Percentiles rank a stretch among this genome's conserved stretches.
These are phyloP conservation scores for Silurus lanzhouensis DNA, from an alignment of 2,797 vertebrate genomes.

Conservation along the genomic window DNA sequence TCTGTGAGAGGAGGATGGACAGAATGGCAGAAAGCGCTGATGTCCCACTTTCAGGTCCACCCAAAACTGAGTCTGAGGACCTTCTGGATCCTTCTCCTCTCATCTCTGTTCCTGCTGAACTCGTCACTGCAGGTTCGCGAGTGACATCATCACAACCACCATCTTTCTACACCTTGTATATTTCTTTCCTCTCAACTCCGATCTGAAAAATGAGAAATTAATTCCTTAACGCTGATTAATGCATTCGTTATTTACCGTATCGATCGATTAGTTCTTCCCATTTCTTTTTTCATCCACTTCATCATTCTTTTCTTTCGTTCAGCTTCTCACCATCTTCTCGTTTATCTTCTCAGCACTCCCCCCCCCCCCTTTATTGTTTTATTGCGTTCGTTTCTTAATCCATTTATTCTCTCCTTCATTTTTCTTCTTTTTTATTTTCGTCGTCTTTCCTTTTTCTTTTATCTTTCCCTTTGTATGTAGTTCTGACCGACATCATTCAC, in stretches of 20 bases:
- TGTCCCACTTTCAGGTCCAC: constrained; percentile 51
- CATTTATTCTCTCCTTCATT: neutral
- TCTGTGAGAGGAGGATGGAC: constrained; percentile 53
- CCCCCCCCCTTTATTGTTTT: neutral
- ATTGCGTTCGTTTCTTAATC: neutral
- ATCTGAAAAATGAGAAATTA: neutral
- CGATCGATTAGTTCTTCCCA: too few species aligned
- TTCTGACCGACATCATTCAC: too few species aligned
- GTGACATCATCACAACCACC: neutral
- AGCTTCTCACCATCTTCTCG: neutral
- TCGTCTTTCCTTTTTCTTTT: too few species aligned
- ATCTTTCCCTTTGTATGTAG: too few species aligned
- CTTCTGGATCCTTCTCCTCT: constrained; percentile 34
- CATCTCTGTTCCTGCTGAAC: constrained; percentile 35
- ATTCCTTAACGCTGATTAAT: neutral
- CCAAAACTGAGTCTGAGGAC: constrained; percentile 51
- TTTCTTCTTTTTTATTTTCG: neutral
- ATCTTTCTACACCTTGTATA: neutral
- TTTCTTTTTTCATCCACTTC: too few species aligned
- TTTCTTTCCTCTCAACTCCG: too few species aligned
- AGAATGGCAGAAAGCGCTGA: constrained; percentile 43
- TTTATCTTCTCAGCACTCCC: neutral
- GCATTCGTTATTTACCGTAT: too few species aligned
- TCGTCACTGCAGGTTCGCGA: constrained; percentile 37
- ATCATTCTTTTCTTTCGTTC: neutral